Conservation (phyloP, 1,140 invertebrate species). For the Lucilia sericata region DNA sequence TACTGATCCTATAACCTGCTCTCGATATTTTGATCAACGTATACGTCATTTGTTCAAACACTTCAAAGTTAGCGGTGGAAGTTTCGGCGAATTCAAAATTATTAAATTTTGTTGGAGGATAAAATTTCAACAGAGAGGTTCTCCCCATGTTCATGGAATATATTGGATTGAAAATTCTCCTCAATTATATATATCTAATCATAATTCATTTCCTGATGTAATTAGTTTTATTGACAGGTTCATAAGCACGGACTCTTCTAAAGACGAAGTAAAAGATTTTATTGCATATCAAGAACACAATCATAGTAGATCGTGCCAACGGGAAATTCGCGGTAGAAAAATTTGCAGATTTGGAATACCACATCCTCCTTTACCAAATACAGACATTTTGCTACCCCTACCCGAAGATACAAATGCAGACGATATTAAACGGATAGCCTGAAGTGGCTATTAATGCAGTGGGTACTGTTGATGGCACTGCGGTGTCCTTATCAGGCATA, state of each 20-base stretch:
- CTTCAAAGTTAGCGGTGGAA: slow-evolving; percentile 33
- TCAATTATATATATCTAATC: slow-evolving; percentile 53
- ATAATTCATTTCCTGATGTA: slow-evolving; percentile 53
- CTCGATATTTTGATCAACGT: slow-evolving; percentile 45
- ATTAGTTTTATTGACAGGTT: slow-evolving; percentile 48
- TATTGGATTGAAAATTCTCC: slow-evolving; percentile 67
- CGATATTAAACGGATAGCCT: too few species aligned
- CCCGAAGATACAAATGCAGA: not conserved
- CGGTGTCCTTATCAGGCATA: too few species aligned
- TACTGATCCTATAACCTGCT: slow-evolving; percentile 42
- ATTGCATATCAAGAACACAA: slow-evolving; percentile 42
- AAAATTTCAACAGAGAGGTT: slow-evolving; percentile 68
- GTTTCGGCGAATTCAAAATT: slow-evolving; percentile 48
- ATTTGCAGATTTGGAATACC: slow-evolving; percentile 45
- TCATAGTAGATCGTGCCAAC: slow-evolving; percentile 35
- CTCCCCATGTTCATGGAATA: slow-evolving; percentile 67
- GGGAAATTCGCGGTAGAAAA: slow-evolving; percentile 26
- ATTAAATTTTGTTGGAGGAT: slow-evolving; percentile 60
- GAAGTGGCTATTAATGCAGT: too few species aligned
- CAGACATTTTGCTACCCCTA: slow-evolving; percentile 36
- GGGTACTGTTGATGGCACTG: too few species aligned
- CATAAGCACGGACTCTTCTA: slow-evolving; percentile 1
- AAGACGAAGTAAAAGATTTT: not conserved
- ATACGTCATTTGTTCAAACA: slow-evolving; percentile 40
- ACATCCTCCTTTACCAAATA: slow-evolving; percentile 37